These are phyloP conservation scores for Drosophila virilis DNA, from an alignment of 1,140 invertebrate species.

Conservation along the genomic window DNA sequence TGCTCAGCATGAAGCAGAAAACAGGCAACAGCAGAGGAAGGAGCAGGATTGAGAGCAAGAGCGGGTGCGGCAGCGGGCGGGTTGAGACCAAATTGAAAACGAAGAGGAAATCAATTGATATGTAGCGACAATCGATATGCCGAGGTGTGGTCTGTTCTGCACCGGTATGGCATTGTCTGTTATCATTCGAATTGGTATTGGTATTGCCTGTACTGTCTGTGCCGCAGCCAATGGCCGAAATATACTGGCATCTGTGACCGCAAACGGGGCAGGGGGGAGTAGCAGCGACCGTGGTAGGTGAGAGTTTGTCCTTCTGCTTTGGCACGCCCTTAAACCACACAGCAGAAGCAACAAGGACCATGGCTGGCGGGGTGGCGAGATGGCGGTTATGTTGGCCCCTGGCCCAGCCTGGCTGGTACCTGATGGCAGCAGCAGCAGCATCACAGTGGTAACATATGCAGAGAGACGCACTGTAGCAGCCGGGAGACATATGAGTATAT, in stretches of 20 bases:
- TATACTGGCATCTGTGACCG: constrained; percentile 51
- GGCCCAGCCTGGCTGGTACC: constrained; percentile 27
- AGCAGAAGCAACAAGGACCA: constrained; percentile 14
- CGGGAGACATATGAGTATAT: constrained; percentile 70
- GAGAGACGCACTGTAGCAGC: constrained; percentile 31
- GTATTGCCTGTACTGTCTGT: constrained; percentile 11
- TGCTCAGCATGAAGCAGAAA: constrained; percentile 32
- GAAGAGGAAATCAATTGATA: constrained; percentile 80
- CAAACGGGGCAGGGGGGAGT: constrained; percentile 21
- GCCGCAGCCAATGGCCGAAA: constrained; percentile 31
- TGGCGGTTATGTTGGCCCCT: background rate
- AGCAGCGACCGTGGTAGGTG: background rate
- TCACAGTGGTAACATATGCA: constrained; percentile 54
- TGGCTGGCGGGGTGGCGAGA: background rate
- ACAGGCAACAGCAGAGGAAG: background rate
- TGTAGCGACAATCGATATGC: constrained; percentile 72
- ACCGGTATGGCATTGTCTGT: constrained; percentile 27
- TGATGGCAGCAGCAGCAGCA: constrained; percentile 20
- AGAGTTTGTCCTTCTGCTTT: constrained; percentile 30
- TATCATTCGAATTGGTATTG: constrained; percentile 35
- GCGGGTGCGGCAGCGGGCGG: background rate
- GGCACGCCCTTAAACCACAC: constrained; percentile 45
- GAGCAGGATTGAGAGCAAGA: background rate
- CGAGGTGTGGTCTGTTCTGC: constrained; percentile 50
- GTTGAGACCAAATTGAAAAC: constrained; percentile 65